Evolutionary conservation across 2,797 vertebrate species (phyloP).

Genomic region (Melanotaenia pygmaea): DNA sequence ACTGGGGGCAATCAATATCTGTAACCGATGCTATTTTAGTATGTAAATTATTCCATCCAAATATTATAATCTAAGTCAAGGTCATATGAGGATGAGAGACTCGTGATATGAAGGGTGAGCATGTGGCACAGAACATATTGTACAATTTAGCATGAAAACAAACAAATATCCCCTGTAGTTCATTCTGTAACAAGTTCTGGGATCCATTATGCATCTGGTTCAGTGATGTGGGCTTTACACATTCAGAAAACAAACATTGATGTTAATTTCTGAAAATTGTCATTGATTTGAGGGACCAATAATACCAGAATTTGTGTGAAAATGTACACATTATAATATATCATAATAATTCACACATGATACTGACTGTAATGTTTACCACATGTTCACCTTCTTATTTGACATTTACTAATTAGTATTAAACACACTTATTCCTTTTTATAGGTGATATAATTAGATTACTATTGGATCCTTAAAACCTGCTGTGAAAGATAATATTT

Average conservation of each 20-base stretch:
- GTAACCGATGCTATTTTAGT: slow-evolving; percentile 55
- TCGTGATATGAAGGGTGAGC: background rate
- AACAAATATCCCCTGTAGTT: background rate
- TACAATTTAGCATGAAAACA: background rate
- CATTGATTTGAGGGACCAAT: background rate
- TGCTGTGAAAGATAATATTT: too few relatives aligned
- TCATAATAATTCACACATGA: background rate
- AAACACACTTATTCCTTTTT: background rate
- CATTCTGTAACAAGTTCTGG: background rate
- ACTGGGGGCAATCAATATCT: slow-evolving; percentile 32
- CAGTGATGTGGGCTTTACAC: background rate
- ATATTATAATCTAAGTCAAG: slow-evolving; percentile 28
- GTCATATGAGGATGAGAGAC: slow-evolving; percentile 29
- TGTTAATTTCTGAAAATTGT: too few relatives aligned
- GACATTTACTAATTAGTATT: background rate
- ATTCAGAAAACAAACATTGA: background rate
- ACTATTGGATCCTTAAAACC: too few relatives aligned
- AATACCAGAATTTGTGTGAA: background rate
- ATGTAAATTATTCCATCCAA: slow-evolving; percentile 51
- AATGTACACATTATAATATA: background rate
- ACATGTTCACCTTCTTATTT: background rate
- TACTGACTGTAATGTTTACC: background rate
- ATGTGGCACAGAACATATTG: background rate
- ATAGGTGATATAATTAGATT: too few relatives aligned
- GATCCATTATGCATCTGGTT: background rate